Evolutionary conservation across 2,113 vertebrate genomes (phyloP).

Genomic region (Microtus ochrogaster): DNA sequence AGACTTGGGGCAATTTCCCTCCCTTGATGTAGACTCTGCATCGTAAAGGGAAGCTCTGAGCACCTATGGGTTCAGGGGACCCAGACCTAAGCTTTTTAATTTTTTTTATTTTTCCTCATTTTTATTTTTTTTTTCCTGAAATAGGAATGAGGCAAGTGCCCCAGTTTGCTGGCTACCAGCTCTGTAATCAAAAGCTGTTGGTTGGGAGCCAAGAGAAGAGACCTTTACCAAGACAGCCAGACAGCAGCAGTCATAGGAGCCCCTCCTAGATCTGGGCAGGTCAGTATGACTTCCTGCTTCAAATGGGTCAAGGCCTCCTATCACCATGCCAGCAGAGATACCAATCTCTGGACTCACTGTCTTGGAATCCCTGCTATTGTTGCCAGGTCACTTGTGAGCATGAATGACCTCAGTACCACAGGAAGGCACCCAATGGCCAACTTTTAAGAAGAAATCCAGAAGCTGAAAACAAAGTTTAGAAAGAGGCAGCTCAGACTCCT

Average conservation of each 20-base stretch:
- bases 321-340: neutral
- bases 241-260: accelerated
- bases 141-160: neutral
- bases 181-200: neutral
- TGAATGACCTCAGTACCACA: slow-evolving; percentile 77
- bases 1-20: neutral
- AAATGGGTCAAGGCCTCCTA: neutral
- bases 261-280: neutral
- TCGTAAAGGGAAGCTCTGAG: neutral
- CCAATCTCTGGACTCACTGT: slow-evolving; percentile 66
- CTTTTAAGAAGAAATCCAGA: slow-evolving; percentile 78
- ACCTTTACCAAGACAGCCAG: neutral
- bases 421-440: slow-evolving; percentile 59
- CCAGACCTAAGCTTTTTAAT: too few relatives aligned
- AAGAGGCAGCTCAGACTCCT: slow-evolving; percentile 6
- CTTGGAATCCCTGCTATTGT: slow-evolving; percentile 74
- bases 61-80: neutral
- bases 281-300: neutral
- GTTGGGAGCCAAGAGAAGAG: neutral
- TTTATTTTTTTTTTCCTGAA: neutral
- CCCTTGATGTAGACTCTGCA: neutral
- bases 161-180: neutral
- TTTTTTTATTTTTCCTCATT: neutral
- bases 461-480: slow-evolving; percentile 48
- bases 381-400: slow-evolving; percentile 78